Conservation (phyloP, 2,888 invertebrate species). For the Lottia scabra region DNA sequence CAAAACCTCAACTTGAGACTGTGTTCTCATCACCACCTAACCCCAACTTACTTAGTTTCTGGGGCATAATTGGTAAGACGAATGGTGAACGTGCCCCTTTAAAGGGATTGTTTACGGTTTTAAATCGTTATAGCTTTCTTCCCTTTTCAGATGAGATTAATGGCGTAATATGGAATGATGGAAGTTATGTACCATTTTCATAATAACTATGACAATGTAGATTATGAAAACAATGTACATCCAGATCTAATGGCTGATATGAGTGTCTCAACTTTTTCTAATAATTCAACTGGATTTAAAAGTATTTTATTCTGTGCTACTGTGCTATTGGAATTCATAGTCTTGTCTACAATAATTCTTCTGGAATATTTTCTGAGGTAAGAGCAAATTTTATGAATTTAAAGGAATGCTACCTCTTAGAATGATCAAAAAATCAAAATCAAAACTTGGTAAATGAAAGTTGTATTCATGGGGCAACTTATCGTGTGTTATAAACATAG, state of each 20-base stretch:
- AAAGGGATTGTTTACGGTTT: no score
- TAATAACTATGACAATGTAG: not conserved
- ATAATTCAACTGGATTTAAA: slow-evolving; percentile 8
- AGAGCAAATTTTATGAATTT: not conserved
- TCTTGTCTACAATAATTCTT: slow-evolving; percentile 67
- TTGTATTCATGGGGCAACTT: no score
- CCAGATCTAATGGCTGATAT: not conserved
- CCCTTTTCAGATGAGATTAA: not conserved
- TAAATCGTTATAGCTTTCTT: not conserved
- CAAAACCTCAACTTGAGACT: no score
- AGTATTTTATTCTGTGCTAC: slow-evolving; percentile 62
- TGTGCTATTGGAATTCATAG: slow-evolving; percentile 68
- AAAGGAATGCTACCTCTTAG: no score
- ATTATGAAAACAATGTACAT: not conserved
- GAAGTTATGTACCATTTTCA: not conserved
- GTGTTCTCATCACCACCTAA: no score
- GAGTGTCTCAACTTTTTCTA: not conserved
- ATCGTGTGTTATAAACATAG: no score
- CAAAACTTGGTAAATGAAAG: no score
- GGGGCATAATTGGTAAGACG: no score
- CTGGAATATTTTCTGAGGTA: slow-evolving; percentile 71
- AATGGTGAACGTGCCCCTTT: no score
- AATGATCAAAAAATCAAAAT: no score
- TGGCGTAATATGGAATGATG: not conserved
- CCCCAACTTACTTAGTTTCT: no score